Conservation (phyloP, 1,140 invertebrate genomes). For the Drosophila parabipectinata region DNA sequence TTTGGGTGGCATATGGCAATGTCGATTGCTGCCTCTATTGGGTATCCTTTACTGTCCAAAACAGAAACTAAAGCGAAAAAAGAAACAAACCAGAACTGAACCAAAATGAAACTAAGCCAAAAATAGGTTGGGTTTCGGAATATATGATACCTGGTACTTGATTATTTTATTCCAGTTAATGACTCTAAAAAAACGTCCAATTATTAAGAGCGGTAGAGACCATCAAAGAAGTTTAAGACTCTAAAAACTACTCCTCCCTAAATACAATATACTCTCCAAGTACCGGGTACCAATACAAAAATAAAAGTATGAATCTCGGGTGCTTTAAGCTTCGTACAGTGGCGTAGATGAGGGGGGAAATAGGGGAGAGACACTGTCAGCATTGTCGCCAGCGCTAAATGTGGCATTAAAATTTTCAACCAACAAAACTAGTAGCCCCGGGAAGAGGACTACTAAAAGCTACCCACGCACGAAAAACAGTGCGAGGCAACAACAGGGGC, state of each 20-base stretch:
- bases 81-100: conserved; percentile 20
- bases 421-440: conserved; percentile 42
- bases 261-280: background rate
- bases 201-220: too few relatives aligned
- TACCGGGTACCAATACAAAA: conserved; percentile 1
- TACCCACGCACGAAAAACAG: conserved; percentile 8
- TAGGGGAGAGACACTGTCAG: conserved; percentile 19
- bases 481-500: background rate
- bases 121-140: background rate
- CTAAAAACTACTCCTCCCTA: too few relatives aligned
- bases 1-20: conserved; percentile 41
- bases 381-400: conserved; percentile 71
- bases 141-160: background rate
- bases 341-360: background rate
- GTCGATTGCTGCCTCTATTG: conserved; percentile 26
- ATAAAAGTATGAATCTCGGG: conserved; percentile 2
- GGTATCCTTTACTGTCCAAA: conserved; percentile 5
- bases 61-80: conserved; percentile 19
- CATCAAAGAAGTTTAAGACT: too few relatives aligned
- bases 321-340: conserved; percentile 25
- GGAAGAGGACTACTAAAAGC: conserved; percentile 2
- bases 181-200: too few relatives aligned
- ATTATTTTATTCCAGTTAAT: too few relatives aligned
- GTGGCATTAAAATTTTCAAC: conserved; percentile 76
- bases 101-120: background rate